Conservation (phyloP, 64 coral and sea anemone genomes). For the Dendronephthya gigantea region DNA sequence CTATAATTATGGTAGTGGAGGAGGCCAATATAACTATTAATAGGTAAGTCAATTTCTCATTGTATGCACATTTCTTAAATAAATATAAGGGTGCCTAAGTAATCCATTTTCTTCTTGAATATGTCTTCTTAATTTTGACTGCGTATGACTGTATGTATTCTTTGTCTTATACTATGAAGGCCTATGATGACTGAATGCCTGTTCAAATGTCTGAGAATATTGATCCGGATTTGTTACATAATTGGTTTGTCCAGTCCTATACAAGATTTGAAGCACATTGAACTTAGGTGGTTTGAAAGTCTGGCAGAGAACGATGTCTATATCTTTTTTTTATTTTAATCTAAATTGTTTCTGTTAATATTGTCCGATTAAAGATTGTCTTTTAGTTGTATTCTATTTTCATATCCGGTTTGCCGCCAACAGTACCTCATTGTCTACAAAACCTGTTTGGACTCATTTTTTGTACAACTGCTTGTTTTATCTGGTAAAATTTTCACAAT, state of each 20-base stretch:
- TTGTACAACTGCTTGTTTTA: too few relatives aligned
- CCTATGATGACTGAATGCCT: neutral
- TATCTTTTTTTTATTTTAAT: neutral
- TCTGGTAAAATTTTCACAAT: too few relatives aligned
- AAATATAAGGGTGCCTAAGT: too few relatives aligned
- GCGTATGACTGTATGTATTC: neutral
- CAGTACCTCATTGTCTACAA: neutral
- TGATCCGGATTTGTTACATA: neutral
- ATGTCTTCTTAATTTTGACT: neutral
- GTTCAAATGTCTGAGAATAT: neutral
- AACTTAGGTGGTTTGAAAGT: neutral
- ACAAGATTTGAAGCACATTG: neutral
- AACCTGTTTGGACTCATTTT: neutral
- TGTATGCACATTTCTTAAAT: neutral
- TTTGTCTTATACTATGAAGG: neutral
- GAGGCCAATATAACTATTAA: neutral
- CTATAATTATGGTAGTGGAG: neutral
- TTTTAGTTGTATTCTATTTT: neutral
- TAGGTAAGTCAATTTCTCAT: neutral
- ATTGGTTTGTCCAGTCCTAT: neutral
- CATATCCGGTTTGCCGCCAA: neutral
- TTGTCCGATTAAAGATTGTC: neutral
- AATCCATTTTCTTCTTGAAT: neutral
- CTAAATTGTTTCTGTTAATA: neutral
- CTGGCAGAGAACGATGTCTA: neutral